Evolutionary conservation across 1,140 invertebrate species (phyloP), one percentile per base, ranked within the genome.

Genomic region (Zaprionus tsacasi): DNA sequence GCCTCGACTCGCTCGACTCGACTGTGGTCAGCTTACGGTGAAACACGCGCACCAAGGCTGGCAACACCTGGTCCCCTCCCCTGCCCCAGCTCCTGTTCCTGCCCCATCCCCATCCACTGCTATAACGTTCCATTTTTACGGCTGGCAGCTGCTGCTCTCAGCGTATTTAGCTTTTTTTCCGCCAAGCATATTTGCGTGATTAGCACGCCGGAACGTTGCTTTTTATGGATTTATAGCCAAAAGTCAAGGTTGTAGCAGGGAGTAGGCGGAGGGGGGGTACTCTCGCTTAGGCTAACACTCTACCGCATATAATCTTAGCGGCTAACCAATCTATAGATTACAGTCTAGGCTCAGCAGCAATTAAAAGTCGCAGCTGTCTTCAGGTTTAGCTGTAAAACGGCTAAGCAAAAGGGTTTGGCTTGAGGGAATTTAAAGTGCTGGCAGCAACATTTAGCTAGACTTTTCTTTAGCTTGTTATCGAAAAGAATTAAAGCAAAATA

Each of bases 61-160:
- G 63, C 65, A 63, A 64, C 77, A 56, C 33, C 54, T 40, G 45
- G 8, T 6, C 27, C 27, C 13, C 35, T 55, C 3, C 25, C 12
- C 55, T 36, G 27, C 2, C 33, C 36, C 21, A 21, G n/a, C n/a
- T n/a, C n/a, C 21, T 21, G 21, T 21, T 2, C 36, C 27, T 8
- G 15, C 38, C 15, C n/a, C n/a, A n/a, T n/a, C n/a, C n/a, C n/a
- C n/a, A n/a, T n/a, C n/a, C 10, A 10, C 35, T 48, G 48, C 38
- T 15, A 45, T 21, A 40, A 45, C 63, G 45, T 66, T 72, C 70
- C 59, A 70, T 78, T 78, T 78, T 75, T 65, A 78, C 66, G 70
- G 59, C 64, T 74, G 65, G 61, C 73, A 56, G 57, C 45, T 21
- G 45, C 45, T 21, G 5, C 13, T 48, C n/a, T n/a, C n/a, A n/a